Base-by-base conservation (phyloP, 2,888 invertebrate genomes). In the Dastarcus helophoroides region DNA sequence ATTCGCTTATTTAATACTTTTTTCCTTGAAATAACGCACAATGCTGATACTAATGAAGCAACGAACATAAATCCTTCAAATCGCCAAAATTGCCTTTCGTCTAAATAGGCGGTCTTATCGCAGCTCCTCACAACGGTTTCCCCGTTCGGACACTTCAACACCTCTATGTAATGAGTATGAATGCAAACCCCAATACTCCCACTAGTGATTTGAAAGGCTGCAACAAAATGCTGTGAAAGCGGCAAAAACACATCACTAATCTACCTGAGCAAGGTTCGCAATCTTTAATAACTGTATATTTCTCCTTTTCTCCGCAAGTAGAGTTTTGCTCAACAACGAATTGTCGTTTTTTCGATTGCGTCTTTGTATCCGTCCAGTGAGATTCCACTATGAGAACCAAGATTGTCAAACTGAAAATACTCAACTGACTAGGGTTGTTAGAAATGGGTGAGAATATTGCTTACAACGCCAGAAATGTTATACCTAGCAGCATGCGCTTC, bases 81-180 rank as follows among this genome's bases (percentile, higher is more conserved):
- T 44, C 79, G 74, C 79, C 84, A 85, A 58, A 84, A 93, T 33
- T 78, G 73, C 37, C 76, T 70, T 54, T 88, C 84, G 52, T 90
- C 89, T 29, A 86, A 67, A 66, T 82, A 82, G 2, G 82, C 82
- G 9, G 86, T 82, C 53, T 76, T 71, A 50, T 86, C 85, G 65
- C 91, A 91, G 57, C 90, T 86, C 63, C 83, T 71, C 4, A 80
- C 80, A 6, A 81, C 79, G 36, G 74, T 79, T 65, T 83, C 79
- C 11, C 86, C 86, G 60, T 76, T 79, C 47, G 76, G 72, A 63
- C 89, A 89, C 49, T 74, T 76, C 7, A 89, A 54, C 35, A 81
- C 71, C 65, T 89, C 88, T 54, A 86, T 88, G 53, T 78, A 84
- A 53, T 81, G 79, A 2, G 86, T 83, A 46, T 79, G 79, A 37